Base-by-base conservation (phyloP, 2,113 vertebrate species). In the Microcebus griseorufus region DNA sequence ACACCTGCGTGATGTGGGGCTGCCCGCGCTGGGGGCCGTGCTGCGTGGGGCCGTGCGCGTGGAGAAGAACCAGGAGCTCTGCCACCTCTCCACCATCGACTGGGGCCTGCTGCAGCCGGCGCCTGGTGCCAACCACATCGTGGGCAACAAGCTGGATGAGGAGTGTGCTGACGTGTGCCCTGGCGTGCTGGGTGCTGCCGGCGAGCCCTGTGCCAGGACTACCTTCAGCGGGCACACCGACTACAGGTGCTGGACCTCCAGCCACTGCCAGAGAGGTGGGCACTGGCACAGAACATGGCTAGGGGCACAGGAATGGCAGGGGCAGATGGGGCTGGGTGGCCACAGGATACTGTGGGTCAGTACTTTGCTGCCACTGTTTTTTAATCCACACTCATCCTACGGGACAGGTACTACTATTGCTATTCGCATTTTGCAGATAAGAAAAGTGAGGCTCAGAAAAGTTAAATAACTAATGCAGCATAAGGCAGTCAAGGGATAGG, bases 31-130 rank as follows among this genome's bases (percentile, higher is more conserved):
- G 42, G 97, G 97, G 48, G 98, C 99, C 1, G 89, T 99, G 90
- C 96, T 99, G 9, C 97, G 98, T 0, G 99, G 99, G 0, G 99
- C 99, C 0, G 97, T 99, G 69, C 98, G 99, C 0, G 98, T 99
- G 0, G 99, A 99, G 51, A 98, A 99, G 51, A 99, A 99, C 97
- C 99, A 99, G 96, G 99, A 99, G 96, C 99, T 99, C 11, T 99
- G 99, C 88, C 98, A 99, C 95, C 98, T 99, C 81, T 98, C 98
- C 98, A 99, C 99, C 97, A 98, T 99, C 1, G 99, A 99, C 98
- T 99, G 99, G 99, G 98, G 98, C 7, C 98, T 99, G 82, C 97
- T 99, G 95, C 98, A 99, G 92, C 98, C 98, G 0, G 9, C 92
- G 0, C 94, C 95, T 0, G 98, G 99, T 0, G 97, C 98, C 96